Percentiles rank a stretch among this genome's conserved stretches.
Conservation (phyloP, 1,140 invertebrate species). For the Antheraea pernyi region DNA sequence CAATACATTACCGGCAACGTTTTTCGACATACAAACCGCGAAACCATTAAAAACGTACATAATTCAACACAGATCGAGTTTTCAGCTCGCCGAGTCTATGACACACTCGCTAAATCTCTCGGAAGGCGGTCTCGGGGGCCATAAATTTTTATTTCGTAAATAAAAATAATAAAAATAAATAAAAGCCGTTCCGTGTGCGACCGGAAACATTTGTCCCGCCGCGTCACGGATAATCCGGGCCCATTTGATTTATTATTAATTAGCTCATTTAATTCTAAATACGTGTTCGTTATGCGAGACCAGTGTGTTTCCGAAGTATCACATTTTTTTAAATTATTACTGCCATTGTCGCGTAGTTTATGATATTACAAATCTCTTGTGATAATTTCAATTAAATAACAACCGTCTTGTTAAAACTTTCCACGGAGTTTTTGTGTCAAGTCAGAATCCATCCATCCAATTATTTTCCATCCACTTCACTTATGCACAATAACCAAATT, state of each 20-base stretch:
- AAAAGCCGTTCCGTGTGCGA: constrained; percentile 45
- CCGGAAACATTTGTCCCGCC: constrained; percentile 66
- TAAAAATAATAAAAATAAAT: constrained; percentile 73
- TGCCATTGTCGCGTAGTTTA: too few species aligned
- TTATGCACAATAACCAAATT: too few species aligned
- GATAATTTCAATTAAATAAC: too few species aligned
- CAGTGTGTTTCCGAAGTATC: not conserved
- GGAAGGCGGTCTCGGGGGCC: constrained; percentile 57
- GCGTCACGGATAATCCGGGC: constrained; percentile 59
- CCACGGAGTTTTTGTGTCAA: too few species aligned
- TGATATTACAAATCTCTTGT: too few species aligned
- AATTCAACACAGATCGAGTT: constrained; percentile 60
- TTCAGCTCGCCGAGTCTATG: constrained; percentile 56
- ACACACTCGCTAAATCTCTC: constrained; percentile 69
- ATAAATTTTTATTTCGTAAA: constrained; percentile 71
- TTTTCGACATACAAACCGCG: constrained; percentile 27
- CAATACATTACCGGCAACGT: constrained; percentile 26
- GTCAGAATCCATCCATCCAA: too few species aligned
- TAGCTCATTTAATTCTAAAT: constrained; percentile 40
- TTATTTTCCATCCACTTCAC: too few species aligned
- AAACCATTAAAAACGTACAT: constrained; percentile 57
- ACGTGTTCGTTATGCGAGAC: not conserved
- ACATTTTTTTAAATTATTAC: not conserved
- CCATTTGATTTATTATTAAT: constrained; percentile 70
- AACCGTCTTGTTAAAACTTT: too few species aligned